A percentile compares a stretch with the other conserved stretches of the same genome.
phyloP scores from a whole-genome alignment of 2,888 invertebrate species.

The Yponomeuta plumbellus region DNA sequence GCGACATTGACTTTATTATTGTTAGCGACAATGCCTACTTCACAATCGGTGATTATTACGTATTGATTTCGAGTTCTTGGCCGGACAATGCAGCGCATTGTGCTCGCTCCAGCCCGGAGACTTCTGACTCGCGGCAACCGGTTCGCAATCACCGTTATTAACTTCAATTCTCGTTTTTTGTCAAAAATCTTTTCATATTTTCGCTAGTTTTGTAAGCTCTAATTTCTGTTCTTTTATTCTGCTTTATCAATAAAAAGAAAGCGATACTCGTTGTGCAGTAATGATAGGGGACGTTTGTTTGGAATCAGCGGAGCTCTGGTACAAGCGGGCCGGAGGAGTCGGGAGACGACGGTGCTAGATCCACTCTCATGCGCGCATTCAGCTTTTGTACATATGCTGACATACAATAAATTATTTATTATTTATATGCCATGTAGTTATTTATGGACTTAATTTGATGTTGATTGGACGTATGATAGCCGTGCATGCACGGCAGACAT shows the following conservation, averaged over 20 bases:
- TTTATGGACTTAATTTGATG: slow-evolving; percentile 7
- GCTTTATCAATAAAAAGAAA: slow-evolving; percentile 32
- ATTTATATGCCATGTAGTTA: slow-evolving; percentile 62
- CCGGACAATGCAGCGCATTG: slow-evolving; percentile 45
- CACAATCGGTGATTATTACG: slow-evolving; percentile 57
- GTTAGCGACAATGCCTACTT: slow-evolving; percentile 52
- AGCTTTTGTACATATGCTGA: slow-evolving; percentile 73
- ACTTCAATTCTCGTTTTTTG: slow-evolving; percentile 40
- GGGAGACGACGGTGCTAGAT: slow-evolving; percentile 31
- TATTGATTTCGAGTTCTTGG: slow-evolving; percentile 50
- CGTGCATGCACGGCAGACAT: background rate
- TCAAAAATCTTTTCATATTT: slow-evolving; percentile 36
- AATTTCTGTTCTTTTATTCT: slow-evolving; percentile 30
- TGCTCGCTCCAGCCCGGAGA: slow-evolving; percentile 41
- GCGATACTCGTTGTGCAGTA: slow-evolving; percentile 32
- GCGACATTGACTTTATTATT: slow-evolving; percentile 56
- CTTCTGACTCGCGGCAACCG: slow-evolving; percentile 42
- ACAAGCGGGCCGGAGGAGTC: background rate
- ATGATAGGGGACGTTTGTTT: slow-evolving; percentile 50
- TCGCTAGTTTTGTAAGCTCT: slow-evolving; percentile 33
- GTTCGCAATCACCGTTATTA: slow-evolving; percentile 52
- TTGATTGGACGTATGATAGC: background rate
- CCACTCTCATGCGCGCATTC: slow-evolving; percentile 44
- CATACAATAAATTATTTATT: slow-evolving; percentile 67
- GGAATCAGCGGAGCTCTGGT: slow-evolving; percentile 39